Conservation (phyloP, 2,797 vertebrate genomes). For the Sebastes taczanowskii region DNA sequence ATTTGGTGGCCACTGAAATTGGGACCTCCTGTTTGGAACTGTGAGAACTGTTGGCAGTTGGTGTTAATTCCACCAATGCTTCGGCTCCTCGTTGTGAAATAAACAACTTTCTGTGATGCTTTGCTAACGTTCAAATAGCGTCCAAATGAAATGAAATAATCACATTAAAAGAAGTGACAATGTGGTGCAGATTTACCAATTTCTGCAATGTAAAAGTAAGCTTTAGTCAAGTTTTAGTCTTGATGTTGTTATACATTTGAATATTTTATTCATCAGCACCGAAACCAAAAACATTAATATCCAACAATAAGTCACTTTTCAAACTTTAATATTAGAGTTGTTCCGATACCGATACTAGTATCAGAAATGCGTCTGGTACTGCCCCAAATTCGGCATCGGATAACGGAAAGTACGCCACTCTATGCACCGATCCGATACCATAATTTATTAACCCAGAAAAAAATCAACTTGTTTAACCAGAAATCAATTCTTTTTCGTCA, state of each 20-base stretch:
- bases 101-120: constrained; percentile 37
- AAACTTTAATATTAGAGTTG: not conserved
- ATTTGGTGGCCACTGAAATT: constrained; percentile 64
- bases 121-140: not conserved
- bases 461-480: too few relatives aligned
- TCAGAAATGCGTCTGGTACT: too few relatives aligned
- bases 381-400: too few relatives aligned
- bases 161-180: not conserved
- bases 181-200: not conserved
- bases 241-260: not conserved
- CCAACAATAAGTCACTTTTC: not conserved
- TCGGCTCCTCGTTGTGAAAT: constrained; percentile 28
- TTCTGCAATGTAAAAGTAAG: not conserved
- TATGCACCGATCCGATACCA: too few relatives aligned
- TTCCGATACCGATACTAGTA: too few relatives aligned
- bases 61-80: constrained; percentile 33
- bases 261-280: not conserved
- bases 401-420: too few relatives aligned
- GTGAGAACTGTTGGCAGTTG: constrained; percentile 62
- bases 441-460: too few relatives aligned
- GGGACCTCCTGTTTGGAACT: constrained; percentile 66
- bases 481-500: too few relatives aligned
- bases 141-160: not conserved
- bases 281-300: not conserved
- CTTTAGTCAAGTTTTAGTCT: not conserved